Evolutionary conservation across 1,140 invertebrate species (phyloP), one percentile per base, ranked within the genome.

Genomic region (Pogonus chalceus): DNA sequence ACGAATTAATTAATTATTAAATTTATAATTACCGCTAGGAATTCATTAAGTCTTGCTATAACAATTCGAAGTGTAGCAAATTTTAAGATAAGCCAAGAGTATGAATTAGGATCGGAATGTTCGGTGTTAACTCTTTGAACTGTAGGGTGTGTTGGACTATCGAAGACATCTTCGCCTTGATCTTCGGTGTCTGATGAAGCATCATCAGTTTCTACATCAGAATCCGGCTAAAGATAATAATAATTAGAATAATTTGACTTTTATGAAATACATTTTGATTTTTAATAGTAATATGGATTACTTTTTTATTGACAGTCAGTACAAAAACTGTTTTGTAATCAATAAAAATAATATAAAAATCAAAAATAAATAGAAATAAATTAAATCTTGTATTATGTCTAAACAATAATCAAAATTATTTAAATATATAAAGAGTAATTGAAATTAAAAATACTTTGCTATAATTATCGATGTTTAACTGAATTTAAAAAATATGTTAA

Each of bases 31-130:
- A 68, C 66, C 12, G 51, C 58, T 18, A 93, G 70, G 64, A 92
- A 92, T 53, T 83, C 78, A 51, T 79, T 77, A 1, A 99, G 69
- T 61, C 93, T 89, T 43, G 79, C 72, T 59, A 91, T 84, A 23
- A 91, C 82, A 48, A 95, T 80, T 63, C 86, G 84, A 26, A 97
- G 79, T 54, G 92, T 81, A 26, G 93, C 88, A 62, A 92, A 80
- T 59, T 94, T 81, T 70, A 99, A 85, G 37, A 99, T 82, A 62
- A 84, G 82, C 96, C 96, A 99, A 52, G 90, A 90, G 68, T 94
- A 97, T 14, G 90, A 93, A 60, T 87, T 85, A 2, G 92, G 88
- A 76, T 96, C 90, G 23, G 84, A 83, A 69, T 97, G 92, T 69
- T 96, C 92, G 20, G 76, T 84, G 67, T 92, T 93, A 57, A 80